A percentile compares a stretch with the other conserved stretches of the same genome.
These are phyloP conservation scores for Drosophila parabipectinata DNA, from an alignment of 1,140 invertebrate species.

Conservation along the genomic window DNA sequence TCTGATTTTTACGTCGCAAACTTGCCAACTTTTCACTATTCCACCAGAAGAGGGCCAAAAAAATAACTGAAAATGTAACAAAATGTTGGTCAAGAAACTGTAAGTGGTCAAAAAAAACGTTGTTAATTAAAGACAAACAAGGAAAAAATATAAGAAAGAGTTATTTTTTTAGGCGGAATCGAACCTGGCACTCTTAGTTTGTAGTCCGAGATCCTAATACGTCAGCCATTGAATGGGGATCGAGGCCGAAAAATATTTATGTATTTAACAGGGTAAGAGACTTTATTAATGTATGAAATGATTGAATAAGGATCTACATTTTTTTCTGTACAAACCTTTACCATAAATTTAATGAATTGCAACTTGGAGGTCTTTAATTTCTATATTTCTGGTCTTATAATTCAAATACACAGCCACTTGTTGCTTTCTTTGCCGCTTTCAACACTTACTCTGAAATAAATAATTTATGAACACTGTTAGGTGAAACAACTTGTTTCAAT, in stretches of 20 bases:
- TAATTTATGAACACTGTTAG: no score
- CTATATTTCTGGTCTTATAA: no score
- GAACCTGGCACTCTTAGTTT: background rate
- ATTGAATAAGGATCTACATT: no score
- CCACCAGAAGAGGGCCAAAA: background rate
- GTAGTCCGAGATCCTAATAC: background rate
- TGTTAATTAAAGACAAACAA: background rate
- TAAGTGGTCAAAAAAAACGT: background rate
- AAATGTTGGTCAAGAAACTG: constrained; percentile 3
- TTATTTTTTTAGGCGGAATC: background rate
- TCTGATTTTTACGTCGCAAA: constrained; percentile 25
- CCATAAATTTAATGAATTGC: no score
- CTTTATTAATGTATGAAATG: no score
- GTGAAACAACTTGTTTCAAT: no score
- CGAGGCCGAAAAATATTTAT: background rate
- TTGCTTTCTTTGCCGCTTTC: no score
- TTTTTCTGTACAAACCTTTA: no score
- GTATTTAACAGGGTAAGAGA: background rate
- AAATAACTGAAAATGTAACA: constrained; percentile 8
- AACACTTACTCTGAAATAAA: no score
- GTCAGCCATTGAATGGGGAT: background rate
- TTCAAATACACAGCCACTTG: no score
- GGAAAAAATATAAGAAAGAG: background rate
- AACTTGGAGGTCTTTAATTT: no score
- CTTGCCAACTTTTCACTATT: constrained; percentile 23